Conservation (phyloP, 2,888 invertebrate genomes). For the Apamea monoglypha region DNA sequence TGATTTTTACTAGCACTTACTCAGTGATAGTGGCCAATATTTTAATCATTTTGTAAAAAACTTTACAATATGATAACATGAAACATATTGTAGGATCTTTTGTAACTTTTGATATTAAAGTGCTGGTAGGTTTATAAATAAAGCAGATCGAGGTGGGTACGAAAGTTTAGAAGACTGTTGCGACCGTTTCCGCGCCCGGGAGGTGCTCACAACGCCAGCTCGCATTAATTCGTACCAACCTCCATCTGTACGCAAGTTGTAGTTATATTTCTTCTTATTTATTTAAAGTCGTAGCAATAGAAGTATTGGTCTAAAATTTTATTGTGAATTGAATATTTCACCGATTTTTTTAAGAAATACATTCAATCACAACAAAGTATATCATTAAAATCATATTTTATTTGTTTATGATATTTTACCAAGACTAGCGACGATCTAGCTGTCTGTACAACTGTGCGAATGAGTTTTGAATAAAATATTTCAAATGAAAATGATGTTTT, state of each 20-base stretch:
- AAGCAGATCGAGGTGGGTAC: slow-evolving; percentile 87
- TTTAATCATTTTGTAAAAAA: slow-evolving; percentile 85
- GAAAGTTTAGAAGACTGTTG: slow-evolving; percentile 84
- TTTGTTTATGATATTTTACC: slow-evolving; percentile 82
- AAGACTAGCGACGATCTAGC: slow-evolving; percentile 82
- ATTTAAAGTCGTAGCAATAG: slow-evolving; percentile 88
- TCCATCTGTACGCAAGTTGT: slow-evolving; percentile 87
- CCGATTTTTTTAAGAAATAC: slow-evolving; percentile 72
- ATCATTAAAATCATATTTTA: slow-evolving; percentile 74
- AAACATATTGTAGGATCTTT: slow-evolving; percentile 87
- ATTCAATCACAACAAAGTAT: slow-evolving; percentile 73
- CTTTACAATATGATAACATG: slow-evolving; percentile 83
- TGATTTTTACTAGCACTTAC: slow-evolving; percentile 84
- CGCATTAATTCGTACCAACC: slow-evolving; percentile 89
- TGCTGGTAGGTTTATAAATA: slow-evolving; percentile 85
- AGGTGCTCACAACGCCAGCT: slow-evolving; percentile 75
- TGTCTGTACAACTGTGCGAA: slow-evolving; percentile 85
- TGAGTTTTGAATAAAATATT: slow-evolving; percentile 88
- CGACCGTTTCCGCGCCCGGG: slow-evolving; percentile 74
- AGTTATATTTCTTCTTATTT: slow-evolving; percentile 89
- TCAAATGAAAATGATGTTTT: slow-evolving; percentile 76
- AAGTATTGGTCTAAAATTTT: slow-evolving; percentile 76
- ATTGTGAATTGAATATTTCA: slow-evolving; percentile 76
- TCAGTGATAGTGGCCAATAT: slow-evolving; percentile 83
- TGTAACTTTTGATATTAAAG: slow-evolving; percentile 90